These are phyloP conservation scores for Pyrgus malvae DNA, from an alignment of 2,888 invertebrate species.

Conservation along the genomic window DNA sequence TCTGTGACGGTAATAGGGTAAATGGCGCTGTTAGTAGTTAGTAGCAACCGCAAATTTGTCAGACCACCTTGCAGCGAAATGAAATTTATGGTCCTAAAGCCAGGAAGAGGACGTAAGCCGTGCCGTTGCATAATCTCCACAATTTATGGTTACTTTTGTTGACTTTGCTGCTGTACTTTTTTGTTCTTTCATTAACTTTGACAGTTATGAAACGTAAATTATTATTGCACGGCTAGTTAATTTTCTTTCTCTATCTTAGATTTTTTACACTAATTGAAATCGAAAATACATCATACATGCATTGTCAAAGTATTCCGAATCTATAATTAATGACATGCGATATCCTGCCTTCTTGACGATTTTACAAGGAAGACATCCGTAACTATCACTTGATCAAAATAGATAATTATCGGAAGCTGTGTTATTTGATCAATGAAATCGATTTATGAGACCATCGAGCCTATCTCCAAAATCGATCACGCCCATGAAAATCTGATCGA, in stretches of 20 bases:
- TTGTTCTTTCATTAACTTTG: conserved; percentile 48
- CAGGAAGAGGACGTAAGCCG: conserved; percentile 73
- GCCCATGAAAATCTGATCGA: conserved; percentile 74
- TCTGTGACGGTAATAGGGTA: conserved; percentile 38
- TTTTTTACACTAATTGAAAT: too few species aligned
- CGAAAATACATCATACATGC: too few species aligned
- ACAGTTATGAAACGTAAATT: conserved; percentile 30
- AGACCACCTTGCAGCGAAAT: conserved; percentile 79
- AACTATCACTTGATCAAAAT: conserved; percentile 6
- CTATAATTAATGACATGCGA: too few species aligned
- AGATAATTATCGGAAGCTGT: conserved; percentile 45
- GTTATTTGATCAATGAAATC: conserved; percentile 51
- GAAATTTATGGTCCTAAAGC: conserved; percentile 75
- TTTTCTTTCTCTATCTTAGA: too few species aligned
- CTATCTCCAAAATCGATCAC: conserved; percentile 79
- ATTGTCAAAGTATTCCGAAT: too few species aligned
- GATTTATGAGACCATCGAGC: conserved; percentile 57
- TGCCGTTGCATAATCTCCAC: conserved; percentile 77
- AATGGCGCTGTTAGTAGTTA: conserved; percentile 42
- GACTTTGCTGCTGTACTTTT: conserved; percentile 57
- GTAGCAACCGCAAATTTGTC: conserved; percentile 77
- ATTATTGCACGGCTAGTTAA: not conserved
- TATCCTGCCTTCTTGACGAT: not conserved
- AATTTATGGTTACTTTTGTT: conserved; percentile 74
- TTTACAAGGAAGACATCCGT: not conserved